These are phyloP conservation scores for Echinometra lucunter DNA, from an alignment of 53 echinoderm and acorn worm species.

Conservation along the genomic window DNA sequence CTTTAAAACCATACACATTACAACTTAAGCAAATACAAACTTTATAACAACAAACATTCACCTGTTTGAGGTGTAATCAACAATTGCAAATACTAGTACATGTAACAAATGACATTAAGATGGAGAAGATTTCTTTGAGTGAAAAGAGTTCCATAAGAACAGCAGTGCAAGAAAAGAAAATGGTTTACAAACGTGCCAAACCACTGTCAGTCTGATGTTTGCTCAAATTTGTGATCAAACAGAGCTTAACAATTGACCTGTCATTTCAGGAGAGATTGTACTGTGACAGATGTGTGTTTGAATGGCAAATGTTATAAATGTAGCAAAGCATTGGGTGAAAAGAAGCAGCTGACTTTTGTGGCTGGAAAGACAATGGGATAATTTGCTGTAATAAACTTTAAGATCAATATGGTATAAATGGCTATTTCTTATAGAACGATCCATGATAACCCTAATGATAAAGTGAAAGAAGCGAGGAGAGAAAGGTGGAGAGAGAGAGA, in stretches of 20 bases:
- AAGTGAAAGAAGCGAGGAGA: no score
- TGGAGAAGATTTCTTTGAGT: not conserved
- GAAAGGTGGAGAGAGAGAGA: no score
- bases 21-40: not conserved
- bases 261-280: conserved; percentile 22
- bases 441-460: not conserved
- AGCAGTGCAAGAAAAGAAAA: not conserved
- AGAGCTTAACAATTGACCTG: conserved; percentile 43
- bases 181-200: not conserved
- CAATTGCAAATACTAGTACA: not conserved
- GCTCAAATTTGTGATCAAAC: conserved; percentile 43
- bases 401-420: not conserved
- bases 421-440: not conserved
- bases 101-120: not conserved
- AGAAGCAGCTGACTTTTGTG: not conserved
- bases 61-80: not conserved
- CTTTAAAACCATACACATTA: not conserved
- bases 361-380: not conserved
- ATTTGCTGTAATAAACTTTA: conserved; percentile 18
- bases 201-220: not conserved
- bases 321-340: not conserved
- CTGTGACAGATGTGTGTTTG: conserved; percentile 47
- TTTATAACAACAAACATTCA: not conserved
- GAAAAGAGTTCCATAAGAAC: not conserved
- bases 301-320: conserved; percentile 26